Evolutionary conservation across 2,888 invertebrate genomes (phyloP).

Genomic region (Eupithecia subfuscata): DNA sequence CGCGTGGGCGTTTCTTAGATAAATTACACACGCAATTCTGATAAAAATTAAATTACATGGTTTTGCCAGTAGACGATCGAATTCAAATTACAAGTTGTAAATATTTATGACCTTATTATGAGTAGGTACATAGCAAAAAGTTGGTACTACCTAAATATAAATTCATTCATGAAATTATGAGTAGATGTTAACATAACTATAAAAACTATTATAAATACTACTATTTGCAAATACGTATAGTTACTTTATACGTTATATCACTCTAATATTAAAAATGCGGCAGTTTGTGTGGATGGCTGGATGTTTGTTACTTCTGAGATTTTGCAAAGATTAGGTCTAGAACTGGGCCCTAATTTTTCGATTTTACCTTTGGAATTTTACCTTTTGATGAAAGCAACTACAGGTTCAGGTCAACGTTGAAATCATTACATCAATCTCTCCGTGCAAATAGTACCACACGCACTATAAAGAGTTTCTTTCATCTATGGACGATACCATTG

Average conservation of each 20-base stretch:
- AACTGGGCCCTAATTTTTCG: too few species aligned
- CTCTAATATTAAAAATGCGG: background rate
- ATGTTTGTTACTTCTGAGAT: background rate
- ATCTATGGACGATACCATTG: too few species aligned
- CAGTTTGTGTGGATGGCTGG: background rate
- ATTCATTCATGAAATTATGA: background rate
- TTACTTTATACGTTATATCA: background rate
- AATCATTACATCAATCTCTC: too few species aligned
- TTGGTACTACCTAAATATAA: background rate
- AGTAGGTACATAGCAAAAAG: background rate
- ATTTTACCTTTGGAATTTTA: too few species aligned
- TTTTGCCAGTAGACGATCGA: constrained; percentile 18
- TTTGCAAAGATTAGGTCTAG: background rate
- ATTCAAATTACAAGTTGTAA: constrained; percentile 25
- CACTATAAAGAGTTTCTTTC: too few species aligned
- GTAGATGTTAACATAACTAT: background rate
- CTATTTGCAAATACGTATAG: background rate
- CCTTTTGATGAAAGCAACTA: too few species aligned
- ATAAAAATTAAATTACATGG: constrained; percentile 41
- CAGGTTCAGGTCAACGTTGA: too few species aligned
- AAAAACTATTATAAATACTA: too few species aligned
- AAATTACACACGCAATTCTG: constrained; percentile 32
- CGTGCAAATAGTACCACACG: too few species aligned
- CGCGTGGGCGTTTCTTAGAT: constrained; percentile 36
- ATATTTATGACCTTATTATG: constrained; percentile 11